phyloP scores from a whole-genome alignment of 1,140 invertebrate species.

The Oreohelix idahoensis region DNA sequence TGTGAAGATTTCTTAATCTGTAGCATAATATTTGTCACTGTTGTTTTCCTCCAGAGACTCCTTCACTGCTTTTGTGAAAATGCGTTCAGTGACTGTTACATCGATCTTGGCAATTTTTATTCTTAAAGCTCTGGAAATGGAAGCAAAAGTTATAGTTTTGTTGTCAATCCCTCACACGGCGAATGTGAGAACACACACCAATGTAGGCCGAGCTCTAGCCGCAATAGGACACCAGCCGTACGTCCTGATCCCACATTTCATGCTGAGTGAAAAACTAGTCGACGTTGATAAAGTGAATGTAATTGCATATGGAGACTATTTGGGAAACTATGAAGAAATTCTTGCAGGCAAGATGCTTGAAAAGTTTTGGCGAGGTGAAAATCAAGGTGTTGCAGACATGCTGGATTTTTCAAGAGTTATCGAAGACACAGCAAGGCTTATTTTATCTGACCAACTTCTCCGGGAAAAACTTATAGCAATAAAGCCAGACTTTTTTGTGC shows the following conservation, averaged over 20 bases:
- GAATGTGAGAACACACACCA: slow-evolving; percentile 20
- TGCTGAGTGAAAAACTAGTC: slow-evolving; percentile 6
- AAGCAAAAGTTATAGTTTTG: slow-evolving; percentile 23
- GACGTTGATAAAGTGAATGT: slow-evolving; percentile 18
- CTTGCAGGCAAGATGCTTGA: not conserved
- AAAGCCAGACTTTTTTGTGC: slow-evolving; percentile 18
- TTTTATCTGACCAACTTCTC: slow-evolving; percentile 15
- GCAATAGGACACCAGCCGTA: not conserved
- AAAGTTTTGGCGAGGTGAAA: not conserved
- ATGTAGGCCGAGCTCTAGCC: slow-evolving; percentile 9
- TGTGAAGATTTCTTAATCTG: no score
- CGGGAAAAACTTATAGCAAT: not conserved
- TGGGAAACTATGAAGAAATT: not conserved
- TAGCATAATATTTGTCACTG: no score
- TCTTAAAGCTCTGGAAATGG: not conserved
- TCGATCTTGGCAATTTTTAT: not conserved
- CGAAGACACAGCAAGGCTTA: not conserved
- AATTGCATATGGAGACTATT: slow-evolving; percentile 11
- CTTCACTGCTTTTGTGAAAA: no score
- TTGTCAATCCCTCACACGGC: slow-evolving; percentile 7
- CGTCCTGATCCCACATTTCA: not conserved
- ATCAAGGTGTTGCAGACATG: not conserved
- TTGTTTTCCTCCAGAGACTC: no score
- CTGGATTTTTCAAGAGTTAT: not conserved
- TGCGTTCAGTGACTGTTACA: not conserved